Evolutionary conservation across 1,140 invertebrate genomes (phyloP).

Genomic region (Cryptotermes secundus): DNA sequence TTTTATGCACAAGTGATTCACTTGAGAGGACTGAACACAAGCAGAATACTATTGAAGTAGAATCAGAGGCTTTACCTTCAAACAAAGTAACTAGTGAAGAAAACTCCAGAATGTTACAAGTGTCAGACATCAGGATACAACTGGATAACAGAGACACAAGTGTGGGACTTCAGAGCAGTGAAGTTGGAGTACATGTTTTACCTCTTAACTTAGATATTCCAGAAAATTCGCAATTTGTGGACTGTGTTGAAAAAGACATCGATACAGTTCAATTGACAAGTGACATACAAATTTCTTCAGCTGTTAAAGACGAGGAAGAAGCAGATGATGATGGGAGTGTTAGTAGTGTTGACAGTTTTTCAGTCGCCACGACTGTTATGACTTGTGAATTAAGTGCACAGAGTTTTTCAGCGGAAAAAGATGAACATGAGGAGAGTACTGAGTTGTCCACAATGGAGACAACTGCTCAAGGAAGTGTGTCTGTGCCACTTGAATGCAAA

Average conservation of each 20-base stretch:
- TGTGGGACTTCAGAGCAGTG: not conserved
- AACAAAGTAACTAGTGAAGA: not conserved
- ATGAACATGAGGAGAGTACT: not conserved
- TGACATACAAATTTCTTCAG: not conserved
- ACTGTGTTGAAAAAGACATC: not conserved
- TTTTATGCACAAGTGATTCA: not conserved
- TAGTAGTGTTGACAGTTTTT: not conserved
- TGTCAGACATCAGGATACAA: not conserved
- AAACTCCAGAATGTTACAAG: not conserved
- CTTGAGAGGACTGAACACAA: not conserved
- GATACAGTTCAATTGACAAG: not conserved
- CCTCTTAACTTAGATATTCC: not conserved
- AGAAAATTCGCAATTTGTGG: not conserved
- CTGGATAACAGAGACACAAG: not conserved
- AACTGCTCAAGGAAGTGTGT: conserved; percentile 16
- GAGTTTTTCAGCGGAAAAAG: not conserved
- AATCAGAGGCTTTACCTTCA: not conserved
- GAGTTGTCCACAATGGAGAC: not conserved
- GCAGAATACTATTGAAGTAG: not conserved
- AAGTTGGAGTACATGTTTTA: not conserved
- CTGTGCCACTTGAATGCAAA: conserved; percentile 33
- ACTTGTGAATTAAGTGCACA: conserved; percentile 26
- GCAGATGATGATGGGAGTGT: not conserved
- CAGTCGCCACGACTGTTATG: not conserved
- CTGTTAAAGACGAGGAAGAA: not conserved